These are phyloP conservation scores for Epinephelus cyanopodus DNA, from an alignment of 2,113 vertebrate species.

Conservation along the genomic window DNA sequence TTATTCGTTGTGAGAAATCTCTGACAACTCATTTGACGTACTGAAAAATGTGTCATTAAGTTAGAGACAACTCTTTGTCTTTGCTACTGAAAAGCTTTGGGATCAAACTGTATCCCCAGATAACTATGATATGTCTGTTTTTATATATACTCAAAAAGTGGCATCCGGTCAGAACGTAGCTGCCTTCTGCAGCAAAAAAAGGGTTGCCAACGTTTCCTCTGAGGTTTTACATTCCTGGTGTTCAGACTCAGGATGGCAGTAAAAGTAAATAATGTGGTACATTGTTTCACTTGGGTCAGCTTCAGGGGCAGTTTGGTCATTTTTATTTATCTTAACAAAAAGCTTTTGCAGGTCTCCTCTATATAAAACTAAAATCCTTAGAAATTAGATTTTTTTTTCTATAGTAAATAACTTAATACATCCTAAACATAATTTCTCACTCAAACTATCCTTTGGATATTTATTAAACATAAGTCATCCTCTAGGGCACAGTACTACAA, in stretches of 20 bases:
- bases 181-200: conserved; percentile 15
- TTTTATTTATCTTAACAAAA: conserved; percentile 22
- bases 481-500: not conserved
- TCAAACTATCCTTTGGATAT: not conserved
- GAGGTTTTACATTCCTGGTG: conserved; percentile 45
- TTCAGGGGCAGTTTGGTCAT: conserved; percentile 23
- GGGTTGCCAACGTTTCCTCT: conserved; percentile 23
- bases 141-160: conserved; percentile 1
- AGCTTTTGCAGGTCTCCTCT: not conserved
- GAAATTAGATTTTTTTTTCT: not conserved
- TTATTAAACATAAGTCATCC: not conserved
- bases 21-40: not conserved
- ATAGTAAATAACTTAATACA: not conserved
- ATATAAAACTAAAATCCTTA: not conserved
- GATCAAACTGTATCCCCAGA: not conserved
- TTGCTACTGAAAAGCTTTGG: not conserved
- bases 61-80: not conserved
- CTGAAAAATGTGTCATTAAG: not conserved
- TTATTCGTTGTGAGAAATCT: not conserved
- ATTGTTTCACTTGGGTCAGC: conserved; percentile 26
- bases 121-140: not conserved
- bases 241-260: conserved; percentile 50
- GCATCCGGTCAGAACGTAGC: conserved; percentile 3
- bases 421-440: not conserved
- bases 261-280: conserved; percentile 40